Base-by-base conservation (phyloP, 1,140 invertebrate genomes). In the Eulimnadia texana region DNA sequence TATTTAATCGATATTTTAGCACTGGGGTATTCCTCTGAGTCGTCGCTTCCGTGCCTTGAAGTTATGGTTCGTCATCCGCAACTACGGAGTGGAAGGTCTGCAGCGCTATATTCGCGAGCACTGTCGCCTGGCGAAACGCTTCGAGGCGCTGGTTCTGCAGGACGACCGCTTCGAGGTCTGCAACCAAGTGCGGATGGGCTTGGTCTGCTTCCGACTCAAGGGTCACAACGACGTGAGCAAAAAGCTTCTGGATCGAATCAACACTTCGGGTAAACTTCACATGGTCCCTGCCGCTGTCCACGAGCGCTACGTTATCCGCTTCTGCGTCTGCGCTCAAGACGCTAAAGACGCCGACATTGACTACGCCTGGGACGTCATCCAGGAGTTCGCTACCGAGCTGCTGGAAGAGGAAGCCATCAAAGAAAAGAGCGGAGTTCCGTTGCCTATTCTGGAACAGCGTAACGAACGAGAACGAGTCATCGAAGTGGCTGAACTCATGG, bases 1-100 rank as follows among this genome's bases (percentile, higher is more conserved):
- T 50, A 51, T 59, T 19, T 23, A 50, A 11, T n/a, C 63, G 61
- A 59, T 61, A 57, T 66, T 65, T 2, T 54, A 93, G 69, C 94
- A 99, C 73, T 99, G 95, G 95, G 93, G 94, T 53, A 93, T 99
- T 69, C 90, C 95, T 16, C 75, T 99, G 25, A 95, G 91, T 69
- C 79, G 95, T 52, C 78, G 95, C 64, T 98, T 95, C 68, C 71
- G 67, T 13, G 88, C 94, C 1, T 74, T 99, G 42, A 99, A 99
- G 72, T 74, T 99, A 6, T 99, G 95, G 96, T 98, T 98, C 72
- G 95, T 98, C 24, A 79, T 99, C 63, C 78, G 96, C 63, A 86
- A 81, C 61, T 97, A 93, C 70, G 96, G 96, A 3, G 87, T 98
- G 63, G 87, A 88, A 42, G 93, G 95, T 3, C 73, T 99, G 19